Conservation (phyloP, 1,140 invertebrate genomes). For the Bombyx mori region ASM3026992v2 NC_085114.1:12595001-12595500, state of each 20-base stretch:
- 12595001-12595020: background rate
- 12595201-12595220: slow-evolving; percentile 99
- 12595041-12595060: slow-evolving; percentile 98
- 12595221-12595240: slow-evolving; percentile 99
- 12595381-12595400: no score
- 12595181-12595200: slow-evolving; percentile 99
- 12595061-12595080: slow-evolving; percentile 97
- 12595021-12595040: slow-evolving; percentile 87
- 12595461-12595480: no score
- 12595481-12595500: no score
- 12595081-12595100: slow-evolving; percentile 99
- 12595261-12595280: slow-evolving; percentile 56
- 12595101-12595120: slow-evolving; percentile 99
- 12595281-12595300: no score
- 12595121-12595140: slow-evolving; percentile 97
- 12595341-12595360: no score
- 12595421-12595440: no score
- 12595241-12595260: slow-evolving; percentile 99
- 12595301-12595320: no score
- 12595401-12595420: no score
- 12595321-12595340: no score
- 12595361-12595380: no score
- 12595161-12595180: slow-evolving; percentile 99
- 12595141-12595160: slow-evolving; percentile 99
- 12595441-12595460: no score